Conservation (phyloP, 2,888 invertebrate species). For the Agrochola lota region DNA sequence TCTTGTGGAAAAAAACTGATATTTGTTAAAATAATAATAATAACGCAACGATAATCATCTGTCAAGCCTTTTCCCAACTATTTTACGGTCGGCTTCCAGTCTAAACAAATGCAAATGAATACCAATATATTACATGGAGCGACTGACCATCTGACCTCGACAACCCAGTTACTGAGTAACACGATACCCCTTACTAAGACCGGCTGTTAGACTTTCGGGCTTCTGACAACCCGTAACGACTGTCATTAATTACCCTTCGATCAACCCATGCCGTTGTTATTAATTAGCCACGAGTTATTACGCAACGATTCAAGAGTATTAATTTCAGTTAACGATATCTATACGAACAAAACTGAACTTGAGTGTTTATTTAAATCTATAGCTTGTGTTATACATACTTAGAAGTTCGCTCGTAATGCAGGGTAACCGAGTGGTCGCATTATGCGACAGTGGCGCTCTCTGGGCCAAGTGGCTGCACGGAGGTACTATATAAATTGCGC, state of each 20-base stretch:
- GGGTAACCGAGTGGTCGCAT: conserved; percentile 69
- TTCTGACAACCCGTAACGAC: not conserved
- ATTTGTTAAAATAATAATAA: not conserved
- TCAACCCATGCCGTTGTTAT: not conserved
- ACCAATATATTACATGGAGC: not conserved
- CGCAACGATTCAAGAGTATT: not conserved
- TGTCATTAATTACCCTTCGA: not conserved
- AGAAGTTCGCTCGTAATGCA: conserved; percentile 52
- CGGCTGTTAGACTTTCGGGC: not conserved
- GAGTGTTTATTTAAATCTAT: not conserved
- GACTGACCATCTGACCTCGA: not conserved
- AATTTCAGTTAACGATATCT: not conserved
- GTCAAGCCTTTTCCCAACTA: too few species aligned
- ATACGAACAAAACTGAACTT: not conserved
- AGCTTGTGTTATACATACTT: conserved; percentile 48
- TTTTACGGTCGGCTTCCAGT: not conserved
- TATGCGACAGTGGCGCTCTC: conserved; percentile 70
- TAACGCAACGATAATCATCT: not conserved
- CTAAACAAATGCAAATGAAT: not conserved
- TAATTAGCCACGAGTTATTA: not conserved
- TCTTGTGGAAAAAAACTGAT: not conserved
- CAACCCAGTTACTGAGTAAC: not conserved
- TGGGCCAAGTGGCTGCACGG: conserved; percentile 56
- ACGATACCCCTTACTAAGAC: not conserved
- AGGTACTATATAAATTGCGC: conserved; percentile 56